phyloP scores from a whole-genome alignment of 2,113 vertebrate genomes.

The Thunnus maccoyii region DNA sequence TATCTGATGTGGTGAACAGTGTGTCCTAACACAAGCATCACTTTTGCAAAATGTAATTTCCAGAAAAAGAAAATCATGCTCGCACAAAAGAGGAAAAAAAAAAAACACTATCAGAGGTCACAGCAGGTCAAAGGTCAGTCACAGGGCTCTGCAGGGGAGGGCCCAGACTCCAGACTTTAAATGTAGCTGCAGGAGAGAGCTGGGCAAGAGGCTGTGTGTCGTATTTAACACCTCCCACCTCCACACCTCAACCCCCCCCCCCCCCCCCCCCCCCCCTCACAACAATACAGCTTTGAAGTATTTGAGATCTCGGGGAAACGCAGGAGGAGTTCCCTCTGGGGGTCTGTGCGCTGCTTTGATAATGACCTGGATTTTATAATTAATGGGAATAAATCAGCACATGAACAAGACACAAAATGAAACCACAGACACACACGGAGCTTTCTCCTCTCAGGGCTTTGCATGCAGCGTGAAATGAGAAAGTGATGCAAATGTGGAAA shows the following conservation, averaged over 20 bases:
- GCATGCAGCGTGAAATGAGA: too few relatives aligned
- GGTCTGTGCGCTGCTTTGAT: constrained; percentile 46
- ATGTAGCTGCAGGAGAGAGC: too few relatives aligned
- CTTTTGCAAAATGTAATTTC: too few relatives aligned
- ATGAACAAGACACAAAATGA: background rate
- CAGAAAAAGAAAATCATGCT: too few relatives aligned
- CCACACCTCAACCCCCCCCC: background rate
- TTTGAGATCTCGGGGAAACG: background rate
- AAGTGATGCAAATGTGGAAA: too few relatives aligned
- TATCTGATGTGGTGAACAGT: too few relatives aligned
- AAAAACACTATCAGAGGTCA: constrained; percentile 11
- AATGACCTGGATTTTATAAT: constrained; percentile 67
- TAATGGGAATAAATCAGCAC: constrained; percentile 60
- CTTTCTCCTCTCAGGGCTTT: too few relatives aligned
- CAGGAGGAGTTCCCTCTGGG: constrained; percentile 12
- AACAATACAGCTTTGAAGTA: constrained; percentile 57
- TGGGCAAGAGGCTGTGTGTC: background rate
- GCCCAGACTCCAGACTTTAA: background rate
- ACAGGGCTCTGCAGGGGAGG: background rate
- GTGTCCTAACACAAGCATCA: too few relatives aligned
- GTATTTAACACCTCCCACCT: constrained; percentile 4
- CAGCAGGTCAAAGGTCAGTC: constrained; percentile 39
- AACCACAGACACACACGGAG: background rate
- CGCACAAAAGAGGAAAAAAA: too few relatives aligned
- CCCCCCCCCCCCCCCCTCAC: too few relatives aligned